Conservation (phyloP, 2,797 vertebrate species). For the Vespertilio murinus region DNA sequence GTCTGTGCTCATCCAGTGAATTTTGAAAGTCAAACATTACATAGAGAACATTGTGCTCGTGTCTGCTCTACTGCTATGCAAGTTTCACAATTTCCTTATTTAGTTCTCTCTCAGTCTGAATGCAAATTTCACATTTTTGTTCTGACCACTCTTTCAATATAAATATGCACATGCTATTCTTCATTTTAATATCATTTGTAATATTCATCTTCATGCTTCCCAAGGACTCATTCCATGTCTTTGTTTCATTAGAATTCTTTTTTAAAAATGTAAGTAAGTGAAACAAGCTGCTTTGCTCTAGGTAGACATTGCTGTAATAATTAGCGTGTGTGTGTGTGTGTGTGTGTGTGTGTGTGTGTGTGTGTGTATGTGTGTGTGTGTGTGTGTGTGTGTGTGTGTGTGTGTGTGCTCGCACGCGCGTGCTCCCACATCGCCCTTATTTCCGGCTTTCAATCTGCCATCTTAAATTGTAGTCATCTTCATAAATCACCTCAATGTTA, state of each 20-base stretch:
- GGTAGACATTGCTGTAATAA: neutral
- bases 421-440: neutral
- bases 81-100: neutral
- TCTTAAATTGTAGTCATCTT: slow-evolving; percentile 16
- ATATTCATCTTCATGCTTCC: neutral
- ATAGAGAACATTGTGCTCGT: neutral
- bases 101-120: neutral
- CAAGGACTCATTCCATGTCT: neutral
- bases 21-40: neutral
- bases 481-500: neutral
- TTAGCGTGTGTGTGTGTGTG: neutral
- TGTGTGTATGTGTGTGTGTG: neutral
- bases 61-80: neutral
- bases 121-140: neutral
- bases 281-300: slow-evolving; percentile 5
- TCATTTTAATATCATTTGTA: slow-evolving; percentile 11
- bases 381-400: neutral
- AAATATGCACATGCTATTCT: neutral
- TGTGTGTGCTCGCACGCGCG: neutral
- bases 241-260: slow-evolving; percentile 37
- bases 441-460: slow-evolving; percentile 18
- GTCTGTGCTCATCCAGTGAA: neutral
- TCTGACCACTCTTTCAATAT: neutral
- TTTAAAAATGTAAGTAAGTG: neutral
- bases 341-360: too few relatives aligned